Base-by-base conservation (phyloP, 2,888 invertebrate genomes). In the Drosophila dives region DNA sequence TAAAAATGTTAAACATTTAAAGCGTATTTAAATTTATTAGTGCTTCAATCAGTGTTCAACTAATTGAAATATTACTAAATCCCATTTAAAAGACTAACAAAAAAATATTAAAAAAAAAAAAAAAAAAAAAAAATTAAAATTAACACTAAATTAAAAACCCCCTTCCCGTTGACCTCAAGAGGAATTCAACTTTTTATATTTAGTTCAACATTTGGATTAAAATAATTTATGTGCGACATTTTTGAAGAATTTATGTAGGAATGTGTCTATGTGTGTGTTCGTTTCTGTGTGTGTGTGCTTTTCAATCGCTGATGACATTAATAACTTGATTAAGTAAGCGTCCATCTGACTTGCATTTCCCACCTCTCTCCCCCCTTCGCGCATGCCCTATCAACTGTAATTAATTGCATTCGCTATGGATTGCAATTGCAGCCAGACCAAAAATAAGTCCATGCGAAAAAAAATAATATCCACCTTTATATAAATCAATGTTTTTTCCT, bases 291-390 rank as follows among this genome's bases (percentile, higher is more conserved):
- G 5, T 55, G 26, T 68, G 72, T 67, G 51, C 64, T 69, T 61
- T 42, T 50, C 58, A 40, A 23, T 45, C 33, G 61, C 67, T 64
- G 67, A 72, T 66, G 72, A 32, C 86, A 86, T 89, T 81, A 89
- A 84, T 84, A 76, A 86, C 72, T 70, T 80, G 86, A 88, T 86
- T 80, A 77, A 60, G 56, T 63, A 66, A 70, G 48, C 42, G 40
- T 36, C 26, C 29, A 20, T 32, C 36, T 20, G 45, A n/a, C 15
- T 20, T 42, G 11, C 20, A 17, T 0, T 8, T 29, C 34, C 7
- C 29, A 2, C 1, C 15, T 50, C 29, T 29, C 29, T 6, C 11
- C 15, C 7, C 48, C 20, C 15, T 5, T 2, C 4, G 7, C 11
- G 23, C 11, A 20, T 53, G 17, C 29, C 51, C 36, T 58, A 45